Evolutionary conservation across 1,140 invertebrate genomes (phyloP).

Genomic region (Hycleus phaleratus): DNA sequence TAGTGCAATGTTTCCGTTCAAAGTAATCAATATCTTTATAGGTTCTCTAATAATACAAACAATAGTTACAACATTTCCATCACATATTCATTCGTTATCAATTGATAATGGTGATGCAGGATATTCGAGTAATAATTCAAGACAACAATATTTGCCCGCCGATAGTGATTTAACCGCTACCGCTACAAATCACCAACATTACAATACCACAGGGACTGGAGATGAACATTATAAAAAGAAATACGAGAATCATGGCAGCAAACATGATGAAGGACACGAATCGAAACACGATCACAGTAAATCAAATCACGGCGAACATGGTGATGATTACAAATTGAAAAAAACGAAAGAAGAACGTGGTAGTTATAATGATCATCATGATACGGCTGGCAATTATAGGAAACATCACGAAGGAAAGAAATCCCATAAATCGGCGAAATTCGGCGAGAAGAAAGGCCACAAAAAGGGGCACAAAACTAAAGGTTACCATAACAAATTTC

Average conservation of each 20-base stretch:
- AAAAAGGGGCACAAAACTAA: slow-evolving; percentile 66
- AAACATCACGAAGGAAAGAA: slow-evolving; percentile 66
- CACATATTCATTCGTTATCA: neutral
- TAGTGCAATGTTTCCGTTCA: slow-evolving; percentile 13
- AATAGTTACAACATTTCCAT: neutral
- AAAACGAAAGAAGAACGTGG: slow-evolving; percentile 63
- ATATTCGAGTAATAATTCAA: neutral
- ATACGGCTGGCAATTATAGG: slow-evolving; percentile 55
- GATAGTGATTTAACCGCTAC: neutral
- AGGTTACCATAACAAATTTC: slow-evolving; percentile 69
- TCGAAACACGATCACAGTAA: slow-evolving; percentile 55
- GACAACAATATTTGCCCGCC: neutral
- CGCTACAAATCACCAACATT: neutral
- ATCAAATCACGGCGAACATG: slow-evolving; percentile 56
- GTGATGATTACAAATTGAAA: slow-evolving; percentile 56
- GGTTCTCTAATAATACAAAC: neutral
- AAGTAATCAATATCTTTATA: slow-evolving; percentile 8
- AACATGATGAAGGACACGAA: slow-evolving; percentile 56
- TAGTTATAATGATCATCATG: slow-evolving; percentile 64
- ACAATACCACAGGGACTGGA: slow-evolving; percentile 16
- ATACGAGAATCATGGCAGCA: slow-evolving; percentile 51
- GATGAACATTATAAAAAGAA: slow-evolving; percentile 52
- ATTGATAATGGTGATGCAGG: neutral
- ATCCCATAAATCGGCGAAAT: slow-evolving; percentile 67
- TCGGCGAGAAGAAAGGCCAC: slow-evolving; percentile 69